Base-by-base conservation (phyloP, 2,113 vertebrate genomes). In the Megaceryle torquata region DNA sequence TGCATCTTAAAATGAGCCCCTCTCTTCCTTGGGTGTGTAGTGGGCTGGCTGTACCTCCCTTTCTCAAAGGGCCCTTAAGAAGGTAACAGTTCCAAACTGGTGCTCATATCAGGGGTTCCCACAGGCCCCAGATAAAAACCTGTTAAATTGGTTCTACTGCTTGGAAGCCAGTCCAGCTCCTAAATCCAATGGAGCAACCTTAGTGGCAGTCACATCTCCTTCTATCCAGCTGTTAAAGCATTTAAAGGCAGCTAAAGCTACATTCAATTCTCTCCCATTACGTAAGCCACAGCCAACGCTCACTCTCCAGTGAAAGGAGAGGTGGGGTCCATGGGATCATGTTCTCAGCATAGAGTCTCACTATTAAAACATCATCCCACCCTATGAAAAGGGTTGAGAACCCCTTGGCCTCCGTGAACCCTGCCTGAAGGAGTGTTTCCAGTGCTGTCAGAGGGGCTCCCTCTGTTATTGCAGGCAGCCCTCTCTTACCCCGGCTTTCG, bases 311-410 rank as follows among this genome's bases (percentile, higher is more conserved):
- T 16, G 48, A 17, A 6, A 63, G 86, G 41, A 71, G 95, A 95
- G 95, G 89, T 89, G 95, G 94, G 94, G 95, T 82, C 95, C 81
- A 57, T 95, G 94, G 94, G 94, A 96, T 44, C 76, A 10, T 25
- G 82, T 63, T 86, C 65, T 57, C 59, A 7, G 54, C 51, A 5
- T 65, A 41, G 75, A 17, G 35, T 67, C 87, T 29, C 44, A 20
- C 63, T 18, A 6, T 16, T 35, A n/a, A 39, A 79, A 35, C 33
- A 41, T 80, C 79, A 54, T 35, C 95, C 86, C 86, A 26, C 88
- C 91, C 88, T 63, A 3, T 0, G 41, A n/a, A 15, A 61, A 88
- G 67, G 81, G 75, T 67, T 67, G 94, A 59, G 94, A 79, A 91
- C 44, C 90, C 88, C 68, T 61, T 59, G 94, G 80, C 92, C 95